These are phyloP conservation scores for Helostoma temminkii DNA, from an alignment of 2,797 vertebrate species.

Conservation along the genomic window DNA sequence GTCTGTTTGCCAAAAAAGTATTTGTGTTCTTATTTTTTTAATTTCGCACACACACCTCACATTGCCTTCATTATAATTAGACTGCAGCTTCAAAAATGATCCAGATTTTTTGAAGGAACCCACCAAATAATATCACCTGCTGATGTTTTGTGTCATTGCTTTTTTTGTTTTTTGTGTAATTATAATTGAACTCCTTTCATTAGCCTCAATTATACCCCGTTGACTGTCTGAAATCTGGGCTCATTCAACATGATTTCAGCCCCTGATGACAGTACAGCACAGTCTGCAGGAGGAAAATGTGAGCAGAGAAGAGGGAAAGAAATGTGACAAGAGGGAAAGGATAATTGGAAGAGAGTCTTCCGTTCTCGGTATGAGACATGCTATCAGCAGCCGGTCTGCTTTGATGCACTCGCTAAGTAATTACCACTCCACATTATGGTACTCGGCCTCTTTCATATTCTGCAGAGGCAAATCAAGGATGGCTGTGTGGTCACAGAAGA, in stretches of 20 bases:
- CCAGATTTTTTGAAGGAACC: conserved; percentile 1
- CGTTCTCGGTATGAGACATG: background rate
- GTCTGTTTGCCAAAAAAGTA: background rate
- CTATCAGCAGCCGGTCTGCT: conserved; percentile 54
- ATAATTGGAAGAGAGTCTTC: conserved; percentile 38
- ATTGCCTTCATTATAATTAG: background rate
- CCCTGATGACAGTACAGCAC: conserved; percentile 29
- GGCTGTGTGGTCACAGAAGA: conserved; percentile 36
- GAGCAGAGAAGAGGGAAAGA: background rate
- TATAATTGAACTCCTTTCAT: conserved; percentile 74
- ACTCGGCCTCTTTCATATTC: conserved; percentile 51
- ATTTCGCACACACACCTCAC: background rate
- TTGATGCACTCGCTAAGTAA: conserved; percentile 62
- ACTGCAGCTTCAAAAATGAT: conserved; percentile 9
- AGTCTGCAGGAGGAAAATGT: conserved; percentile 15
- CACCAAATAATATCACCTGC: conserved; percentile 38
- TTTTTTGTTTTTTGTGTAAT: conserved; percentile 52
- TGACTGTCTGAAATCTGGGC: conserved; percentile 46
- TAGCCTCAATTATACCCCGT: conserved; percentile 63
- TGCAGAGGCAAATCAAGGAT: conserved; percentile 38
- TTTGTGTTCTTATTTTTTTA: conserved; percentile 11
- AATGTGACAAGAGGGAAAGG: conserved; percentile 29
- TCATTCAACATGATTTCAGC: conserved; percentile 35
- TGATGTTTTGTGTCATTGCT: background rate
- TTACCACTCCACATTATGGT: conserved; percentile 49